Percentiles rank a stretch among this genome's conserved stretches.
phyloP scores from a whole-genome alignment of 2,888 invertebrate species.

The Monochamus alternatus region DNA sequence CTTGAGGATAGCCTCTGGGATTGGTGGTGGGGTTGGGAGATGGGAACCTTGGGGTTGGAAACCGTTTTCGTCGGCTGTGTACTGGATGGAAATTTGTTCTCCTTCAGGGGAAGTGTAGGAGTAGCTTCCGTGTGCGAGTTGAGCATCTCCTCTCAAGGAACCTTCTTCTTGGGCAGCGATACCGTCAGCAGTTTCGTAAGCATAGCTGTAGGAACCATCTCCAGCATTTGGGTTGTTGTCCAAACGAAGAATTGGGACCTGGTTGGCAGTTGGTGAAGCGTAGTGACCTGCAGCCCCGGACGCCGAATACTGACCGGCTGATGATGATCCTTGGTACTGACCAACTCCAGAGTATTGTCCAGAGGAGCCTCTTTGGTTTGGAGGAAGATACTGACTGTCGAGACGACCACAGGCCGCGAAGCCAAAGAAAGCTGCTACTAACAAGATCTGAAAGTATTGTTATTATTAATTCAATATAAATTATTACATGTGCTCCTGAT shows the following conservation, averaged over 20 bases:
- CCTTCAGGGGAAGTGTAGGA: conserved; percentile 62
- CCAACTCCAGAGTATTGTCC: neutral
- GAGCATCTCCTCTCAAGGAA: conserved; percentile 60
- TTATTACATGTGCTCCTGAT: neutral
- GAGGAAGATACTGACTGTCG: conserved; percentile 56
- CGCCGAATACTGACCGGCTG: conserved; percentile 18
- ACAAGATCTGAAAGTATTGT: conserved; percentile 12
- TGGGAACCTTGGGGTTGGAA: conserved; percentile 77
- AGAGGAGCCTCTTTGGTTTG: conserved; percentile 30
- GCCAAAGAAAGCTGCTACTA: conserved; percentile 48
- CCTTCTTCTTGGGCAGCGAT: conserved; percentile 68
- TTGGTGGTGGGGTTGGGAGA: conserved; percentile 78
- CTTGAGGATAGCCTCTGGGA: conserved; percentile 75
- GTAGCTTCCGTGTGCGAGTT: conserved; percentile 58
- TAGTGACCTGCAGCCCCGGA: neutral
- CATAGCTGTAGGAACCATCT: conserved; percentile 60
- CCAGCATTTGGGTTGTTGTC: conserved; percentile 55
- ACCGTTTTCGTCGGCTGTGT: conserved; percentile 81
- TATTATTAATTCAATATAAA: neutral
- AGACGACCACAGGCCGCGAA: conserved; percentile 53
- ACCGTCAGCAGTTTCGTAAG: conserved; percentile 75
- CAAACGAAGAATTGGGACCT: conserved; percentile 16
- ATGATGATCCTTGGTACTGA: too few species aligned
- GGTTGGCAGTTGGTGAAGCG: neutral
- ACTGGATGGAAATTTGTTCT: conserved; percentile 71